phyloP scores from a whole-genome alignment of 2,888 invertebrate species.

The Salticus scenicus region DNA sequence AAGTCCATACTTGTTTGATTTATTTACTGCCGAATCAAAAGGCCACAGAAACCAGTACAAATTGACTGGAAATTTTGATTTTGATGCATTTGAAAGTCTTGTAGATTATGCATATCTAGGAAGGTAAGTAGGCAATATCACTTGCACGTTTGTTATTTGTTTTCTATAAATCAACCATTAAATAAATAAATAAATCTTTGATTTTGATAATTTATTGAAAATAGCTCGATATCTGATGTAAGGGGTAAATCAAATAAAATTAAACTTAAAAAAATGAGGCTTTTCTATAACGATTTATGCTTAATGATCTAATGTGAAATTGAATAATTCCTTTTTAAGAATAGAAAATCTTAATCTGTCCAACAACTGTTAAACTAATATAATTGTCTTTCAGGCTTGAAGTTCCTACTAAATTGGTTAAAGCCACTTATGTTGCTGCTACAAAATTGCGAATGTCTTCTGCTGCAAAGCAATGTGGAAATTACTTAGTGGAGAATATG shows the following conservation, averaged over 20 bases:
- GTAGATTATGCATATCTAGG: conserved; percentile 90
- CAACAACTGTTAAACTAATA: too few relatives aligned
- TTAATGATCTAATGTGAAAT: too few relatives aligned
- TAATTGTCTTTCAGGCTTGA: conserved; percentile 76
- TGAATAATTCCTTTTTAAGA: too few relatives aligned
- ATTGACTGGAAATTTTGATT: conserved; percentile 81
- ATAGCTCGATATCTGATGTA: too few relatives aligned
- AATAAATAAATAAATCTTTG: too few relatives aligned
- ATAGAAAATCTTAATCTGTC: too few relatives aligned
- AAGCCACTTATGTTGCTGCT: conserved; percentile 87
- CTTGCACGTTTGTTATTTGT: background rate
- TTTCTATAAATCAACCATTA: background rate
- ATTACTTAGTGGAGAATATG: conserved; percentile 82
- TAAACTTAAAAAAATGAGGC: too few relatives aligned
- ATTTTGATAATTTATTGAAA: background rate
- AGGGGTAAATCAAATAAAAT: too few relatives aligned
- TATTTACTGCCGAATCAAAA: conserved; percentile 81
- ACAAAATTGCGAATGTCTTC: conserved; percentile 85
- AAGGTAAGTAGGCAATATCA: conserved; percentile 78
- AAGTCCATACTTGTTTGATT: conserved; percentile 85
- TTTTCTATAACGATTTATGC: too few relatives aligned
- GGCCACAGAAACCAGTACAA: conserved; percentile 73
- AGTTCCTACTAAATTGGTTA: conserved; percentile 80
- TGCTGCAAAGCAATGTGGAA: conserved; percentile 84
- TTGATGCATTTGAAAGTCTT: conserved; percentile 83